phyloP scores from a whole-genome alignment of 2,113 vertebrate species.

The Merops nubicus region DNA sequence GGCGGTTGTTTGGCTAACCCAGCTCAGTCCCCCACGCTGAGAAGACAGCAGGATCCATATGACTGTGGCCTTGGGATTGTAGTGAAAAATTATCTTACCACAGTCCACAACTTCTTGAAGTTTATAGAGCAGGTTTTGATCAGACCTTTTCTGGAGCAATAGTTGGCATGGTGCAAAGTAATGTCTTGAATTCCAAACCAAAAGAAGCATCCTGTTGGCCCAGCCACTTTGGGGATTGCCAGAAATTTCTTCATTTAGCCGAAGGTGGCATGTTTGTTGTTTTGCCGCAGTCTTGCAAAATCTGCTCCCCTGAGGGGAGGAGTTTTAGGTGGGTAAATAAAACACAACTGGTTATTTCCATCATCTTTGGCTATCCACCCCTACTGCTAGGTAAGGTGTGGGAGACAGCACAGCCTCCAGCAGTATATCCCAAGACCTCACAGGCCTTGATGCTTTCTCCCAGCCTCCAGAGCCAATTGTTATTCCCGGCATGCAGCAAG shows the following conservation, averaged over 20 bases:
- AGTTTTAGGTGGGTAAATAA: conserved; percentile 36
- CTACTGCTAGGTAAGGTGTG: neutral
- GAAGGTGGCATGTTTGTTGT: conserved; percentile 23
- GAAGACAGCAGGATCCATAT: neutral
- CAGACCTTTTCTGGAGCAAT: neutral
- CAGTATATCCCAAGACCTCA: neutral
- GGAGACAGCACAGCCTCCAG: neutral
- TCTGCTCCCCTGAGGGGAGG: neutral
- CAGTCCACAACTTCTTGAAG: neutral
- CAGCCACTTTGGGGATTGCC: neutral
- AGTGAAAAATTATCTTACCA: neutral
- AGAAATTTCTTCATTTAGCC: conserved; percentile 2
- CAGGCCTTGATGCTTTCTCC: neutral
- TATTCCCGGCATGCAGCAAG: neutral
- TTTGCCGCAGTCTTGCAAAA: conserved; percentile 31
- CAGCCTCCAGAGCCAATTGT: neutral
- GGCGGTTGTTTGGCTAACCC: neutral
- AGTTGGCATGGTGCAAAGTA: neutral
- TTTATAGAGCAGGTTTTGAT: neutral
- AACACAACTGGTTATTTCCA: neutral
- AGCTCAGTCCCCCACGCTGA: neutral
- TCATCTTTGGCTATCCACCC: neutral
- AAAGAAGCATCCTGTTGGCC: neutral
- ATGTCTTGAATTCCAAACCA: neutral
- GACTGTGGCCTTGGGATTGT: neutral